These are phyloP conservation scores for Orthosia cruda DNA, from an alignment of 2,888 invertebrate genomes.

Conservation along the genomic window DNA sequence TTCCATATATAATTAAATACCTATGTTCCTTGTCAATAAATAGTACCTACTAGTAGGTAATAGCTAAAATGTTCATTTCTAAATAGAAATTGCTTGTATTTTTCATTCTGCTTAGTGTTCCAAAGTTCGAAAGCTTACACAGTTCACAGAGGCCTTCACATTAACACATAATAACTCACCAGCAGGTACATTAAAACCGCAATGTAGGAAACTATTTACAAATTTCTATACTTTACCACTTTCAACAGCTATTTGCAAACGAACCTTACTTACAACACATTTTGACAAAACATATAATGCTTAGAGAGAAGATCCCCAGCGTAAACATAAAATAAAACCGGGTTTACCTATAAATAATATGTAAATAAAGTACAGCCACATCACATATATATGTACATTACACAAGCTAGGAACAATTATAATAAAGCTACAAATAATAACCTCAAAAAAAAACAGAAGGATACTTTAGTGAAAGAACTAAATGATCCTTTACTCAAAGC, in stretches of 20 bases:
- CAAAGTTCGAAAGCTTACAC: background rate
- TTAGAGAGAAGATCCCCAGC: background rate
- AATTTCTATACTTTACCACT: background rate
- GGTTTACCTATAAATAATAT: too few relatives aligned
- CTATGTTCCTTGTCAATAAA: background rate
- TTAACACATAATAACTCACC: slow-evolving; percentile 1
- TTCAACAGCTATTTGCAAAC: background rate
- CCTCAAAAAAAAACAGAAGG: background rate
- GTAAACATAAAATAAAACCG: background rate
- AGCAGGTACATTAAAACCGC: background rate
- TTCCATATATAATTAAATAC: background rate
- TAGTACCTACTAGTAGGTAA: background rate
- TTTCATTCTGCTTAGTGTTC: background rate
- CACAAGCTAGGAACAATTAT: too few relatives aligned
- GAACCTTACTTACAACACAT: background rate
- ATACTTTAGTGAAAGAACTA: background rate
- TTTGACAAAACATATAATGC: background rate
- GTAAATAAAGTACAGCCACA: background rate
- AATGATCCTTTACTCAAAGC: background rate
- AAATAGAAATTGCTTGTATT: background rate
- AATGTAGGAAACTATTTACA: background rate
- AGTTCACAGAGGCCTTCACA: background rate
- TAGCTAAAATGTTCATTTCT: background rate
- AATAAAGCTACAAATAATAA: too few relatives aligned
- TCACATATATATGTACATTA: too few relatives aligned